Evolutionary conservation across 1,140 invertebrate genomes (phyloP).

Genomic region (Contarinia nasturtii): DNA sequence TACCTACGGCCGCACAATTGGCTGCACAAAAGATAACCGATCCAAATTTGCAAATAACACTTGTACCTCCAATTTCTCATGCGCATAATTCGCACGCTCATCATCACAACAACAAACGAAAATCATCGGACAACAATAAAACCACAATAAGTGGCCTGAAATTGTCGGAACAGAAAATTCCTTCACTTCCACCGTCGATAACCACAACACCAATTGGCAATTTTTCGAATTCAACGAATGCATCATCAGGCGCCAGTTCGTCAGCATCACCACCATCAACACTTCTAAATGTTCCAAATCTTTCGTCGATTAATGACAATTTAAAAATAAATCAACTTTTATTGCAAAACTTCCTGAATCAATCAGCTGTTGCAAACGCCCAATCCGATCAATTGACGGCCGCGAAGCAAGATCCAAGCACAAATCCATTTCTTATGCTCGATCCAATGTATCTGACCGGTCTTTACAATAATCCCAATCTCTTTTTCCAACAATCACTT

Average conservation of each 20-base stretch:
- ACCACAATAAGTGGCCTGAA: neutral
- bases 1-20: neutral
- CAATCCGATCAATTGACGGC: neutral
- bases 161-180: neutral
- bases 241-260: neutral
- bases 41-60: neutral
- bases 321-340: neutral
- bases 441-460: neutral
- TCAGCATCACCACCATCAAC: neutral
- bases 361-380: neutral
- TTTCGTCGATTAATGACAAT: neutral
- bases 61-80: neutral
- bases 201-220: neutral
- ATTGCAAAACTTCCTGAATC: neutral
- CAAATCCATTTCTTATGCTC: constrained; percentile 1
- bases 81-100: neutral
- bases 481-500: neutral
- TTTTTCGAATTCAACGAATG: neutral
- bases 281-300: neutral
- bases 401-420: neutral
- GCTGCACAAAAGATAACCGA: constrained; percentile 1
- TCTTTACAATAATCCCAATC: constrained; percentile 1
- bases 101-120: constrained; percentile 3
- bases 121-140: neutral
- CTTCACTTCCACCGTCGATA: neutral